Percentiles rank a stretch among this genome's conserved stretches.
Evolutionary conservation across 2,888 invertebrate genomes (phyloP).

Genomic region (Anagyrus pseudococci): DNA sequence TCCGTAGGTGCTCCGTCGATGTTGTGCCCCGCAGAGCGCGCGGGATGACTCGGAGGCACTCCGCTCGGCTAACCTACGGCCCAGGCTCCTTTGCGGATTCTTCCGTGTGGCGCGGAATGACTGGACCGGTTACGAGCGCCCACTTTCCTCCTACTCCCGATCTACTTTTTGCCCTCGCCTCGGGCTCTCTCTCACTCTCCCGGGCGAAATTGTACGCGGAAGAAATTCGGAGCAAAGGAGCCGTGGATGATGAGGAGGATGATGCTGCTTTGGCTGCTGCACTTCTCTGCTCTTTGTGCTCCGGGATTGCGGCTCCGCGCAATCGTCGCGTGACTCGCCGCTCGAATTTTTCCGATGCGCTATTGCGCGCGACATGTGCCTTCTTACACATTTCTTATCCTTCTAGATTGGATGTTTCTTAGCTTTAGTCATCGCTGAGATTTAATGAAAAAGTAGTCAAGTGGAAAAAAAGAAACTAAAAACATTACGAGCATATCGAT

Average conservation of each 20-base stretch:
- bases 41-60: too few species aligned
- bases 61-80: background rate
- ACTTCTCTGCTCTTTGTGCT: background rate
- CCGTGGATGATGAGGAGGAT: background rate
- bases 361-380: too few species aligned
- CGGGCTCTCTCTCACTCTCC: background rate
- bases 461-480: too few species aligned
- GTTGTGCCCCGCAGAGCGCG: background rate
- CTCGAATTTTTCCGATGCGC: too few species aligned
- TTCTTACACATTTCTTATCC: too few species aligned
- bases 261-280: too few species aligned
- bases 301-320: too few species aligned
- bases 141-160: background rate
- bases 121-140: slow-evolving; percentile 6
- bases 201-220: background rate
- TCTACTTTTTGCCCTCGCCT: background rate
- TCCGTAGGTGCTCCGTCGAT: background rate
- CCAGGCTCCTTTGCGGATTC: slow-evolving; percentile 16
- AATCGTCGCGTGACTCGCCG: too few species aligned
- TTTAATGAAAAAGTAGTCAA: too few species aligned
- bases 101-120: background rate
- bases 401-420: too few species aligned
- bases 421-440: too few species aligned
- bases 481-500: too few species aligned
- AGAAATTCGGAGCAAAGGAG: slow-evolving; percentile 10